Conservation (phyloP, 2,888 invertebrate species). For the Cylindroiulus punctatus region DNA sequence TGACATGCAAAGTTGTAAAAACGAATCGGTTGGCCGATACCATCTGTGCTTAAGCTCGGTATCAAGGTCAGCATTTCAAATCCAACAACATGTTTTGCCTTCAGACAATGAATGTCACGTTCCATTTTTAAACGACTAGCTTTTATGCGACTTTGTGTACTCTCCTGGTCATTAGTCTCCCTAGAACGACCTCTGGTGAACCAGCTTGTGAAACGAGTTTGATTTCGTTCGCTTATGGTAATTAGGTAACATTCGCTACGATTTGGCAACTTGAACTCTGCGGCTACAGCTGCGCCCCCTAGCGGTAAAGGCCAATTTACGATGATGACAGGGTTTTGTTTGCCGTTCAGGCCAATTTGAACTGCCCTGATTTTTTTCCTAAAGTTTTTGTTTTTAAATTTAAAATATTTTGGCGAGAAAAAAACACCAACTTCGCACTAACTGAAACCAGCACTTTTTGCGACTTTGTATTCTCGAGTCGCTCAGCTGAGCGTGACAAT, state of each 20-base stretch:
- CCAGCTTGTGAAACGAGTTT: neutral
- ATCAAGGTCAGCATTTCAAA: constrained; percentile 6
- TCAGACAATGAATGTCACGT: neutral
- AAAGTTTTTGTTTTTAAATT: neutral
- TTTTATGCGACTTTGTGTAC: neutral
- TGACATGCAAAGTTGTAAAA: neutral
- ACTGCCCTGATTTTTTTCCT: neutral
- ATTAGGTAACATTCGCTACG: neutral
- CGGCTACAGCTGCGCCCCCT: neutral
- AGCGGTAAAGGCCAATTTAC: neutral
- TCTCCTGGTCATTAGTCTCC: constrained; percentile 2
- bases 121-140: constrained; percentile 6
- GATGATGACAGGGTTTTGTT: neutral
- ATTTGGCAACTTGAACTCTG: neutral
- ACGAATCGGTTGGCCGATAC: neutral
- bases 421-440: neutral
- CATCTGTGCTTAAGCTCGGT: neutral
- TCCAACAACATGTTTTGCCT: neutral
- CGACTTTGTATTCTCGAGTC: neutral
- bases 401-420: neutral
- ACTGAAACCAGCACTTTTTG: neutral
- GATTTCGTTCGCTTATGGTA: neutral
- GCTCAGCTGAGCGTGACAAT: neutral
- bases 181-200: neutral
- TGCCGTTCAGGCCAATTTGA: neutral